A percentile compares a stretch with the other conserved stretches of the same genome.
phyloP scores from a whole-genome alignment of 2,113 vertebrate genomes.

The Ictalurus punctatus region DNA sequence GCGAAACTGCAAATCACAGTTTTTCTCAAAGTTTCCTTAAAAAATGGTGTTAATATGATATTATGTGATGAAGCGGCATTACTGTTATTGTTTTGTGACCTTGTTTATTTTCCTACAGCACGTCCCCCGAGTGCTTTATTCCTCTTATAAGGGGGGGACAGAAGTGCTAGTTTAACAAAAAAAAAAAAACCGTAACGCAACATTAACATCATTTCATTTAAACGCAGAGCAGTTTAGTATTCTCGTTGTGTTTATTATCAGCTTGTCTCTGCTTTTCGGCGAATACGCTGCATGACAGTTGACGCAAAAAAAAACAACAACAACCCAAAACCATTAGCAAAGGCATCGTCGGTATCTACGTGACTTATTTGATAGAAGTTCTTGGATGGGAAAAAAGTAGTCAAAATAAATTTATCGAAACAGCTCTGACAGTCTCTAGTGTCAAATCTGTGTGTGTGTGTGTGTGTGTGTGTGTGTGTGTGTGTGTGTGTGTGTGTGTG shows the following conservation, averaged over 20 bases:
- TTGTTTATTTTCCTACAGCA: not conserved
- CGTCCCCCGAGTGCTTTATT: not conserved
- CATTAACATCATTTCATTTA: constrained; percentile 1
- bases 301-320: not conserved
- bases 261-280: not conserved
- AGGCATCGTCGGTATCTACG: not conserved
- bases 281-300: not conserved
- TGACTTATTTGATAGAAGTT: not conserved
- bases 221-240: not conserved
- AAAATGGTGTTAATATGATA: not conserved
- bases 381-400: not conserved
- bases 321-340: not conserved
- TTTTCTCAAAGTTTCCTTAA: not conserved
- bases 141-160: not conserved
- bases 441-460: not conserved
- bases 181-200: not conserved
- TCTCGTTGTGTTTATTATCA: not conserved
- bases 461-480: not conserved
- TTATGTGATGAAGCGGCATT: not conserved
- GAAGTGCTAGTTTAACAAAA: not conserved
- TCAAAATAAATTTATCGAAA: not conserved
- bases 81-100: not conserved
- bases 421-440: not conserved
- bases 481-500: not conserved
- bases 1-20: not conserved